Evolutionary conservation across 2,113 vertebrate genomes (phyloP).

Genomic region (Manacus vitellinus): DNA sequence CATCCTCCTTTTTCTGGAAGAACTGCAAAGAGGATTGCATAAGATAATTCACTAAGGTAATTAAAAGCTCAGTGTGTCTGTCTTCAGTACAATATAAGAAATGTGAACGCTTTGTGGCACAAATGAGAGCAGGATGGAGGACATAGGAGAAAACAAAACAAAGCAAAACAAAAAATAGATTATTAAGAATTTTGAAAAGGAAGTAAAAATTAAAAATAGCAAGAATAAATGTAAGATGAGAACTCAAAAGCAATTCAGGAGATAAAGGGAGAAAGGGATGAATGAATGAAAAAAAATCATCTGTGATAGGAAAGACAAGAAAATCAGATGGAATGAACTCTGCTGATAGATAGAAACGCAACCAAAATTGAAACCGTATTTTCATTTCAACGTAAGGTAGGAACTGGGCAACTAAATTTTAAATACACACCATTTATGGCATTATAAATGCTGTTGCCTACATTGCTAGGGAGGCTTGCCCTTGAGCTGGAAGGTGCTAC

Average conservation of each 20-base stretch:
- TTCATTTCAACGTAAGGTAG: background rate
- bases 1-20: background rate
- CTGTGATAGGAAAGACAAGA: background rate
- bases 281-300: background rate
- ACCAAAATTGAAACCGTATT: background rate
- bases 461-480: background rate
- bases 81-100: background rate
- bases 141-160: background rate
- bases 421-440: background rate
- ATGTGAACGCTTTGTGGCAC: background rate
- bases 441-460: background rate
- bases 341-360: background rate
- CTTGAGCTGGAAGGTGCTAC: background rate
- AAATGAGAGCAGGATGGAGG: background rate
- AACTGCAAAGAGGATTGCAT: background rate
- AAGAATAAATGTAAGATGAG: background rate
- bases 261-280: background rate
- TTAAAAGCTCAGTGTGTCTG: background rate
- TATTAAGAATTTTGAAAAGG: background rate
- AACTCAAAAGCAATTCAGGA: background rate
- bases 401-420: background rate
- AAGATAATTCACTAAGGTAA: background rate
- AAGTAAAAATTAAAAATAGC: background rate
- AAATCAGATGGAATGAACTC: background rate
- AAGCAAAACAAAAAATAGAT: background rate